Conservation (phyloP, 2,113 vertebrate genomes). For the Todiramphus saurophagus region DNA sequence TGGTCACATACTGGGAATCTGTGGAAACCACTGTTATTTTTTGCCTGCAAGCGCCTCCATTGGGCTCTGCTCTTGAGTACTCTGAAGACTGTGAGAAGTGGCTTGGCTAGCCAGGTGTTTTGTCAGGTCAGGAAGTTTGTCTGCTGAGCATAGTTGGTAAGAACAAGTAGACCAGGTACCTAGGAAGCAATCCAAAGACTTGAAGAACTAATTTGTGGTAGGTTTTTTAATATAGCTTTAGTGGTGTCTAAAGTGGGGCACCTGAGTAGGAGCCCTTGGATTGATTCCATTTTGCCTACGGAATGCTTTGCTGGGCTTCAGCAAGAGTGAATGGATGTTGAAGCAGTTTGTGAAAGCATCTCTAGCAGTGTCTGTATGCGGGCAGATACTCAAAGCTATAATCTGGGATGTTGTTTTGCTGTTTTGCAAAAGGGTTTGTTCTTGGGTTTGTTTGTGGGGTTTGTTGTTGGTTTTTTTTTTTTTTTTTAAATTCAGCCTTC, state of each 20-base stretch:
- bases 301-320: not conserved
- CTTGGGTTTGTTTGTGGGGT: not conserved
- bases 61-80: not conserved
- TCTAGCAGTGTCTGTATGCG: not conserved
- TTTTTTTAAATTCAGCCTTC: not conserved
- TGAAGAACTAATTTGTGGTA: not conserved
- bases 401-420: not conserved
- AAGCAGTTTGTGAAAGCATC: not conserved
- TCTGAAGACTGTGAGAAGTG: not conserved
- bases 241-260: not conserved
- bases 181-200: not conserved
- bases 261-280: not conserved
- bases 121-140: not conserved
- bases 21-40: not conserved
- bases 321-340: not conserved
- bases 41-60: fast-evolving
- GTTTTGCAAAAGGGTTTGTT: not conserved
- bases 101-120: not conserved
- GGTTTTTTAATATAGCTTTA: not conserved
- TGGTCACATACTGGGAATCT: not conserved
- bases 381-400: not conserved
- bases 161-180: not conserved
- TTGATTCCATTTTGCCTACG: not conserved
- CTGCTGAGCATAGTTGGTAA: not conserved
- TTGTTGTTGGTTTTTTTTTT: not conserved